These are phyloP conservation scores for Apis laboriosa DNA, from an alignment of 1,140 invertebrate genomes.

Conservation along the genomic window DNA sequence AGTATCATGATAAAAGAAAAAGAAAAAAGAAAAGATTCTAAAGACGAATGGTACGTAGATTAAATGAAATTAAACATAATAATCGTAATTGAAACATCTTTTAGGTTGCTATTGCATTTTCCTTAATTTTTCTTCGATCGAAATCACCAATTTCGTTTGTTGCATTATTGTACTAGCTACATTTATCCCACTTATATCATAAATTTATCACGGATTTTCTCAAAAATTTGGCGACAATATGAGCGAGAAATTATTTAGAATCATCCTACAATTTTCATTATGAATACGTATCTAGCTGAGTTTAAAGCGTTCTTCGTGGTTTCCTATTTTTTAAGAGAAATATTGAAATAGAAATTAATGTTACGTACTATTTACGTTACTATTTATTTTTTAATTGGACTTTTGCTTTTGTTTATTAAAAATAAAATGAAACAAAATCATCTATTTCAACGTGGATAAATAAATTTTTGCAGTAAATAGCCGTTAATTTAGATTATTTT, in stretches of 20 bases:
- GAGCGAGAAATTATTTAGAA: neutral
- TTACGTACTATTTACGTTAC: neutral
- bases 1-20: too few species aligned
- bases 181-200: neutral
- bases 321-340: neutral
- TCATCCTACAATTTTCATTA: constrained; percentile 23
- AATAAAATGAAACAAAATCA: neutral
- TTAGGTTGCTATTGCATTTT: neutral
- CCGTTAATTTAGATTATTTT: too few species aligned
- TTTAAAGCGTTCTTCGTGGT: constrained; percentile 21
- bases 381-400: neutral
- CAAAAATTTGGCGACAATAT: neutral
- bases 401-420: neutral
- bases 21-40: too few species aligned
- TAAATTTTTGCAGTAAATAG: too few species aligned
- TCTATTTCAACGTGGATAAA: neutral
- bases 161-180: neutral
- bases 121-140: neutral
- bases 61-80: neutral
- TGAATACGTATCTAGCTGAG: constrained; percentile 2
- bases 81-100: neutral
- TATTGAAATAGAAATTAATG: neutral
- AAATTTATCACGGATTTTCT: neutral
- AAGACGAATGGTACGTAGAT: neutral
- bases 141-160: neutral